Conservation (phyloP, 2,113 vertebrate genomes). For the Equus quagga region DNA sequence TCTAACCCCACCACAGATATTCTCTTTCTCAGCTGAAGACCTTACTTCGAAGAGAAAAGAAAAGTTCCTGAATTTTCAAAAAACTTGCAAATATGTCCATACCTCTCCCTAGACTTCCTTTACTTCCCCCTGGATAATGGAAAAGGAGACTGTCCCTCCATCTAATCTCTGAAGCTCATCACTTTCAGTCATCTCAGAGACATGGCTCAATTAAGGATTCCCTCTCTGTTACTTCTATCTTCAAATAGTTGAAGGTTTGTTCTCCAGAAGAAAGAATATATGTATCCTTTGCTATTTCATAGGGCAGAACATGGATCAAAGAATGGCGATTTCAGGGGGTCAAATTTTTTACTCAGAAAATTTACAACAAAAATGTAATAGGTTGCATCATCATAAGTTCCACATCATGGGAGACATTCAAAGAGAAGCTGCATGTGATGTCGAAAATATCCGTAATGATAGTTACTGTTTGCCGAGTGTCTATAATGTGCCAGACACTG, state of each 20-base stretch:
- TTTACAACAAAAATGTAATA: background rate
- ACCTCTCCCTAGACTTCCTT: background rate
- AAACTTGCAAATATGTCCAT: background rate
- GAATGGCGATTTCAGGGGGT: background rate
- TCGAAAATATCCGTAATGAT: background rate
- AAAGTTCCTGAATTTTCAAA: background rate
- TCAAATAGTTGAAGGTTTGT: background rate
- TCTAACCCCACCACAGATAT: background rate
- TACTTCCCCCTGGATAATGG: background rate
- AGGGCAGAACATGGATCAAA: background rate
- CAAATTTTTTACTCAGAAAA: background rate
- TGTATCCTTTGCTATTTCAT: background rate
- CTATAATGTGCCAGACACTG: background rate
- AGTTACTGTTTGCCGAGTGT: background rate
- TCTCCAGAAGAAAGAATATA: background rate
- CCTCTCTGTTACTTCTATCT: background rate
- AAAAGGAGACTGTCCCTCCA: background rate
- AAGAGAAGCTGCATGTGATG: background rate
- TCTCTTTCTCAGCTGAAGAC: background rate
- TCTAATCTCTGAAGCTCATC: background rate
- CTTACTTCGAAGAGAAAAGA: background rate
- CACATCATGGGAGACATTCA: background rate
- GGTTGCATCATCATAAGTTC: background rate
- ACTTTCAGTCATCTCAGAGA: background rate
- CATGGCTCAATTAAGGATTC: background rate